A percentile compares a stretch with the other conserved stretches of the same genome.
Evolutionary conservation across 2,113 vertebrate genomes (phyloP).

Genomic region (Ameiurus melas): DNA sequence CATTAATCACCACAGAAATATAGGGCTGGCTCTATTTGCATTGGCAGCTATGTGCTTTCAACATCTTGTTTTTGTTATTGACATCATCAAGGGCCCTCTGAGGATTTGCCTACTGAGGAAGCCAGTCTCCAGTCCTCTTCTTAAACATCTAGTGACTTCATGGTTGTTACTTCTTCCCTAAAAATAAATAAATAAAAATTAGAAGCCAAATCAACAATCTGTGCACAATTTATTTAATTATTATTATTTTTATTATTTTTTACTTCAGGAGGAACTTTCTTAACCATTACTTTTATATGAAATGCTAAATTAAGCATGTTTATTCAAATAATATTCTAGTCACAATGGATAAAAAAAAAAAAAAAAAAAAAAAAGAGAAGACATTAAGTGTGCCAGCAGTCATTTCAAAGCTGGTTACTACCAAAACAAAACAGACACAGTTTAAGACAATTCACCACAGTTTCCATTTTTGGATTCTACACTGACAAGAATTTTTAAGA

Average conservation of each 20-base stretch:
- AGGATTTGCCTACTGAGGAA: not conserved
- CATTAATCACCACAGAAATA: slow-evolving; percentile 35
- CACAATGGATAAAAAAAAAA: not conserved
- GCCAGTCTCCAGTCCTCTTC: slow-evolving; percentile 21
- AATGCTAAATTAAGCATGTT: not conserved
- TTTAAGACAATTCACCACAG: not conserved
- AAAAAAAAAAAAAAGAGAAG: not conserved
- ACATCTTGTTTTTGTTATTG: slow-evolving; percentile 21
- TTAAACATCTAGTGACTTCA: not conserved
- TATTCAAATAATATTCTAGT: slow-evolving; percentile 6
- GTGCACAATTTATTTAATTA: not conserved
- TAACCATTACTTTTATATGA: not conserved
- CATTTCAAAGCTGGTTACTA: not conserved
- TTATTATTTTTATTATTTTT: not conserved
- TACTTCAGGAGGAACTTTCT: not conserved
- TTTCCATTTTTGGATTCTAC: not conserved
- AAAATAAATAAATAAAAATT: not conserved
- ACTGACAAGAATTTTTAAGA: not conserved
- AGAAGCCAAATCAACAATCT: not conserved
- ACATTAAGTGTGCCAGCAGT: not conserved
- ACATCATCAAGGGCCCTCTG: not conserved
- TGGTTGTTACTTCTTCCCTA: slow-evolving; percentile 68
- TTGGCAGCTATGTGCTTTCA: slow-evolving; percentile 30
- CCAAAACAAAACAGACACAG: slow-evolving; percentile 1
- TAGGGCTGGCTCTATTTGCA: slow-evolving; percentile 14